These are phyloP conservation scores for Platycnemis pennipes DNA, from an alignment of 2,888 invertebrate species.

Conservation along the genomic window DNA sequence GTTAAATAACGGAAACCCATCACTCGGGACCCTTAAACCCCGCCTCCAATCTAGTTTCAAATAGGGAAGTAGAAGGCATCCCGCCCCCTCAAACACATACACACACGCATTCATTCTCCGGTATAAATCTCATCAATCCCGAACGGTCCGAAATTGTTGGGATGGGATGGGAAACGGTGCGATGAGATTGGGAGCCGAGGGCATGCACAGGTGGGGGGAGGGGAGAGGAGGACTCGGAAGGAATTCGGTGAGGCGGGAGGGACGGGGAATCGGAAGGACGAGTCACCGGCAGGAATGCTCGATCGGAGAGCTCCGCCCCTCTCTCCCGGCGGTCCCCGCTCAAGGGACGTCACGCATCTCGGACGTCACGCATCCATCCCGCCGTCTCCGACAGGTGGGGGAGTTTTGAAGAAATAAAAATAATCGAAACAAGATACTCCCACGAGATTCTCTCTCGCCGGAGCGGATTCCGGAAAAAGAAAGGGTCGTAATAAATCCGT, in stretches of 20 bases:
- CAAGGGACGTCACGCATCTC: constrained; percentile 49
- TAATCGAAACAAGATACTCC: neutral
- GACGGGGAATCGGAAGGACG: neutral
- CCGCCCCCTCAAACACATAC: no score
- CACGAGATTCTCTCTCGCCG: neutral
- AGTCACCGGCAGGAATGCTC: neutral
- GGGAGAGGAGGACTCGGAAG: neutral
- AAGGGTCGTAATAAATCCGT: neutral
- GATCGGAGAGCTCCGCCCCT: neutral
- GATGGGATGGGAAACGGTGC: no score
- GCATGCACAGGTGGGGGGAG: neutral
- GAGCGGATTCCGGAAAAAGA: neutral
- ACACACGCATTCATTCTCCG: neutral
- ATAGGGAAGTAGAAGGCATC: neutral
- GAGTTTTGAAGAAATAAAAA: neutral
- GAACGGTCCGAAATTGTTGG: neutral
- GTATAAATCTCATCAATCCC: neutral
- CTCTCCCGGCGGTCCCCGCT: neutral
- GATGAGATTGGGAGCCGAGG: no score
- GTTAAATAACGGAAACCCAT: neutral
- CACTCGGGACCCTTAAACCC: neutral
- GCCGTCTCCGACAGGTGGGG: neutral
- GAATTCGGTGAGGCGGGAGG: neutral
- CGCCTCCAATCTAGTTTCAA: no score
- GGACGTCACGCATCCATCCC: constrained; percentile 6